Base-by-base conservation (phyloP, 2,113 vertebrate species). In the Hirundichthys speculiger region DNA sequence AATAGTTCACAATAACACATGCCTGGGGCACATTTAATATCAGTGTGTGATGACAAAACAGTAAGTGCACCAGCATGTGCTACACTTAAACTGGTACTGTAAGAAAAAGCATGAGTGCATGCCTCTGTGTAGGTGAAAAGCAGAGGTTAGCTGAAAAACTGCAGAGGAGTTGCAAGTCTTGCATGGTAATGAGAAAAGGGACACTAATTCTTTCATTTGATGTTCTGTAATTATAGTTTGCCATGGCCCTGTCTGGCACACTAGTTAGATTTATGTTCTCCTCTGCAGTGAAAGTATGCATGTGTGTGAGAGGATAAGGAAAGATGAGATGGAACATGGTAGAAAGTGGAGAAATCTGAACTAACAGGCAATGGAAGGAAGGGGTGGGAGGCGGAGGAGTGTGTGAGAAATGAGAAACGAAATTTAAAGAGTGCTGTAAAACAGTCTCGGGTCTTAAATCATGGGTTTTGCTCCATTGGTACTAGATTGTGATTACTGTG, bases 131-230 rank as follows among this genome's bases (percentile, higher is more conserved):
- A 64, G 39, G 67, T 80, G 66, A 53, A 70, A 81, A 80, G 61
- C 64, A 61, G 55, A 79, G 50, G 68, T 64, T 74, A 65, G 62
- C 46, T 43, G 55, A 82, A 68, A 78, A 79, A 90, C 55, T 70
- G 75, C 64, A 60, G 61, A 73, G 85, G 73, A 66, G 64, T 80
- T 77, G 72, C 65, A 81, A 82, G 69, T 79, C 74, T 75, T 85
- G 84, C 84, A 86, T 89, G 84, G 55, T 53, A 78, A 86, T 89
- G 84, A 83, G 83, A 84, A 83, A 73, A 77, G 75, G 79, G 85
- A 73, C 80, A 90, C 87, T 87, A 90, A 92, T 90, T 92, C 83
- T 86, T 89, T 81, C 83, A 88, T 91, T 91, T 91, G 79, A 90
- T 84, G 82, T 70, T 75, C 84, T 84, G 84, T 91, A 90, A 92